A percentile compares a stretch with the other conserved stretches of the same genome.
phyloP scores from a whole-genome alignment of 2,113 vertebrate species.

The Vidua macroura region DNA sequence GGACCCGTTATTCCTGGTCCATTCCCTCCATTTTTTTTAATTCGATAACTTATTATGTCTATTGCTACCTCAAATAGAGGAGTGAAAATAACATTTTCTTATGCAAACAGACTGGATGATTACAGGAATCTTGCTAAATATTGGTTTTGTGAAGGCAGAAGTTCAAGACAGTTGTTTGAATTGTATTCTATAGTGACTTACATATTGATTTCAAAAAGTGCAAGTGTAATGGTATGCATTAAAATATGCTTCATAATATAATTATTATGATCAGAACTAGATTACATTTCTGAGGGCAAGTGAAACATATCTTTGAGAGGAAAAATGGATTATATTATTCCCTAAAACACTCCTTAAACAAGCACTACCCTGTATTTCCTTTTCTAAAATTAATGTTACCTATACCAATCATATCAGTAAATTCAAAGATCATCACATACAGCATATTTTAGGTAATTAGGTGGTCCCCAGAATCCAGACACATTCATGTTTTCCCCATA shows the following conservation, averaged over 20 bases:
- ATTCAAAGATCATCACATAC: not conserved
- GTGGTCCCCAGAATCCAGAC: not conserved
- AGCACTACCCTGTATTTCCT: not conserved
- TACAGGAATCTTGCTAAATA: slow-evolving; percentile 25
- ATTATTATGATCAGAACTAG: not conserved
- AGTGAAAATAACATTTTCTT: slow-evolving; percentile 6
- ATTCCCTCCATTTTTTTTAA: not conserved
- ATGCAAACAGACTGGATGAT: not conserved
- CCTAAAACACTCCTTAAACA: not conserved
- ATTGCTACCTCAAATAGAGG: not conserved
- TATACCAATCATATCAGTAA: not conserved
- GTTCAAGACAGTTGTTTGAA: not conserved
- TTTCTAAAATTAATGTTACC: not conserved
- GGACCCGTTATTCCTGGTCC: not conserved
- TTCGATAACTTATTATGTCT: not conserved
- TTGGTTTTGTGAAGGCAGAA: not conserved
- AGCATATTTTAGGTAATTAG: not conserved
- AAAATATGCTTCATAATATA: not conserved
- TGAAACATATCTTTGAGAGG: not conserved
- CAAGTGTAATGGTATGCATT: not conserved
- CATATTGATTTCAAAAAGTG: not conserved
- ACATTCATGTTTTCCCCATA: not conserved
- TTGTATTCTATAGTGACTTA: not conserved
- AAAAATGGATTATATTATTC: not conserved
- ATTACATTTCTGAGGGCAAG: not conserved